These are phyloP conservation scores for Dryobotodes eremita DNA, from an alignment of 2,888 invertebrate species.

Conservation along the genomic window DNA sequence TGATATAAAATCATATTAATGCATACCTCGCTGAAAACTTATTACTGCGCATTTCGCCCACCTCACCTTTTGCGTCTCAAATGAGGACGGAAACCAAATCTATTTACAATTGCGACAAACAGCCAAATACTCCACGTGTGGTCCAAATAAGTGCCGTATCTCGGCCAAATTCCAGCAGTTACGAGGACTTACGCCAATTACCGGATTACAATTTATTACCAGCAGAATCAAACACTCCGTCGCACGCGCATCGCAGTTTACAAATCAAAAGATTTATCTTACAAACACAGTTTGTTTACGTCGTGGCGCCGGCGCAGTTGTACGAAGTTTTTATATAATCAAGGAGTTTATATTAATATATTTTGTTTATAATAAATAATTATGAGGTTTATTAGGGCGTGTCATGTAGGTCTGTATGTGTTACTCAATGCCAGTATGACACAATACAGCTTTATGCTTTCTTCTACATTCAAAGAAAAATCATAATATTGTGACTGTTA, in stretches of 20 bases:
- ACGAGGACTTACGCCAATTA: conserved; percentile 45
- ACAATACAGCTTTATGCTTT: background rate
- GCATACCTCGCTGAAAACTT: background rate
- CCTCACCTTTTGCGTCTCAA: background rate
- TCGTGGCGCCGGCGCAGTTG: conserved; percentile 59
- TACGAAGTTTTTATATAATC: conserved; percentile 42
- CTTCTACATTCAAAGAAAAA: background rate
- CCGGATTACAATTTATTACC: conserved; percentile 58
- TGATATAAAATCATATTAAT: background rate
- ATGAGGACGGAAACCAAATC: background rate
- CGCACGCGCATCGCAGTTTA: conserved; percentile 58
- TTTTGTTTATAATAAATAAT: conserved; percentile 21
- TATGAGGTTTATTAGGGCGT: conserved; percentile 30
- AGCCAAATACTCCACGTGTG: conserved; percentile 26
- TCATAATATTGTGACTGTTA: background rate
- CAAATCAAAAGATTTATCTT: conserved; percentile 69
- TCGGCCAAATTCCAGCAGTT: conserved; percentile 50
- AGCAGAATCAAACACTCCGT: conserved; percentile 60
- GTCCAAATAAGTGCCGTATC: conserved; percentile 31
- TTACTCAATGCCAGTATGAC: background rate
- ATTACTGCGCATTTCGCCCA: background rate
- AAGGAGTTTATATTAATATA: background rate
- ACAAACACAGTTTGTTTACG: conserved; percentile 64
- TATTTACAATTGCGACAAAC: conserved; percentile 9
- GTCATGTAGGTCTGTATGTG: background rate